A percentile compares a stretch with the other conserved stretches of the same genome.
Evolutionary conservation across 2,888 invertebrate genomes (phyloP).

Genomic region (Drosophila prostipennis): DNA sequence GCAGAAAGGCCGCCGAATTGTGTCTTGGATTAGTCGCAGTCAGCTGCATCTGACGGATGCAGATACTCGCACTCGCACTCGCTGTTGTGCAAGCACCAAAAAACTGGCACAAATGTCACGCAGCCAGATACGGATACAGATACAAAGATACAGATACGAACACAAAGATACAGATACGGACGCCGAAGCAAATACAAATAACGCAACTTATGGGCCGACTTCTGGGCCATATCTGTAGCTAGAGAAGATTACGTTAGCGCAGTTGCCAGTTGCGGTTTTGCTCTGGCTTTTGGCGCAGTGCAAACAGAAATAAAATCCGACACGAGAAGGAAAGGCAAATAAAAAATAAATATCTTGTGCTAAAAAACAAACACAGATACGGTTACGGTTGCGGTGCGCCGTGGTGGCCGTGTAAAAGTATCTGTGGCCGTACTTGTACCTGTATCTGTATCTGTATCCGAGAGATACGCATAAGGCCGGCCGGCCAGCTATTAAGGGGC

Average conservation of each 20-base stretch:
- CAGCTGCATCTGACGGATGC: conserved; percentile 44
- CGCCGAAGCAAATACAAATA: conserved; percentile 41
- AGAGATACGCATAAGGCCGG: conserved; percentile 72
- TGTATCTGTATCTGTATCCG: conserved; percentile 64
- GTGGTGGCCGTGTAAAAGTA: conserved; percentile 33
- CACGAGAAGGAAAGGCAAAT: conserved; percentile 41
- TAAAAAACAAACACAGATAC: conserved; percentile 76
- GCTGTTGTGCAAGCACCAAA: conserved; percentile 41
- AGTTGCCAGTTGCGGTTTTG: conserved; percentile 50
- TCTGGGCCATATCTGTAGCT: conserved; percentile 58
- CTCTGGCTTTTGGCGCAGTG: conserved; percentile 42
- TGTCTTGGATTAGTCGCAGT: conserved; percentile 30
- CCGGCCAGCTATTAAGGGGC: conserved; percentile 73
- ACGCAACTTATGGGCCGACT: conserved; percentile 56
- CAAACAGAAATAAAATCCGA: conserved; percentile 55
- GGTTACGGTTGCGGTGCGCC: conserved; percentile 46
- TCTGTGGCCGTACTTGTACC: conserved; percentile 14
- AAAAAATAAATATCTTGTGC: conserved; percentile 64
- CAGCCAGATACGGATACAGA: conserved; percentile 43
- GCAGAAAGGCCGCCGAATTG: conserved; percentile 11
- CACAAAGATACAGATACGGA: conserved; percentile 18
- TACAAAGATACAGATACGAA: conserved; percentile 14
- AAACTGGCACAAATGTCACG: conserved; percentile 50
- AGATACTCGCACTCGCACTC: conserved; percentile 33
- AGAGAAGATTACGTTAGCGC: conserved; percentile 71